A percentile compares a stretch with the other conserved stretches of the same genome.
Conservation (phyloP, 2,888 invertebrate genomes). For the Pristionchus mayeri region DNA sequence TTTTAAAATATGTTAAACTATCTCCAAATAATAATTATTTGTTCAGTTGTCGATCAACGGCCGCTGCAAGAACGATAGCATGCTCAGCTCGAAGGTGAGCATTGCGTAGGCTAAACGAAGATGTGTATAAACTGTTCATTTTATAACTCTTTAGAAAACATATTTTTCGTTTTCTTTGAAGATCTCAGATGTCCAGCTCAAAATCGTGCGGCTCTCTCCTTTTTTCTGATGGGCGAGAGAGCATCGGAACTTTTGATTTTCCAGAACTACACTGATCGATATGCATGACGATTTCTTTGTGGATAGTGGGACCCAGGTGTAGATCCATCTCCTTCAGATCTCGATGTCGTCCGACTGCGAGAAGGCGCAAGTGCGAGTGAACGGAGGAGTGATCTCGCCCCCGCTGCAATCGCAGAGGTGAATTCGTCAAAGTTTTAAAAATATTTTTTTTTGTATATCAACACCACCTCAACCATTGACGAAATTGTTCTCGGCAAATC, state of each 20-base stretch:
- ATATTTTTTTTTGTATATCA: not conserved
- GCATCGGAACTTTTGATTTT: no score
- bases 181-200: no score
- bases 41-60: conserved; percentile 34
- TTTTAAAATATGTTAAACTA: not conserved
- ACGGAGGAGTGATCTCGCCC: not conserved
- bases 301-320: not conserved
- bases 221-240: not conserved
- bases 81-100: not conserved
- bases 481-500: not conserved
- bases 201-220: no score
- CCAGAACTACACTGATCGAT: not conserved
- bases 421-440: no score
- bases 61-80: conserved; percentile 23
- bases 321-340: not conserved
- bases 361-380: not conserved
- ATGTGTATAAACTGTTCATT: not conserved
- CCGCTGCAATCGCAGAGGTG: conserved; percentile 9
- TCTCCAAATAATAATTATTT: not conserved
- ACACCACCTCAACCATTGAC: not conserved
- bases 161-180: no score
- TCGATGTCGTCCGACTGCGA: not conserved
- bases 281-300: not conserved
- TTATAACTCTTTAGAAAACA: not conserved
- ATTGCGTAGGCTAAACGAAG: not conserved